phyloP scores from a whole-genome alignment of 2,797 vertebrate species.

The Tragopan temminckii region DNA sequence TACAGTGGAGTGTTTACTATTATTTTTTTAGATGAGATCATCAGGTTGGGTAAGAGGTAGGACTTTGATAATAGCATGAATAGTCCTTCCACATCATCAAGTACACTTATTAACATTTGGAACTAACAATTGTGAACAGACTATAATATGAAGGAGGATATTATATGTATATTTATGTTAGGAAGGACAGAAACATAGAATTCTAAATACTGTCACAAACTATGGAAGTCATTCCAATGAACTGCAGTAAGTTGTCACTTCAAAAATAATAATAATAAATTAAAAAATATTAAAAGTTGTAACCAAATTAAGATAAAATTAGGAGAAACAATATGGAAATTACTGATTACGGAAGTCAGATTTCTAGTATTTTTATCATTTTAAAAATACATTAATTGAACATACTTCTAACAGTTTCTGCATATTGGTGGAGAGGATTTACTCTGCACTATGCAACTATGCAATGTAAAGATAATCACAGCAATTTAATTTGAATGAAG shows the following conservation, averaged over 20 bases:
- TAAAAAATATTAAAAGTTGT: not conserved
- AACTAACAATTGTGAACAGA: not conserved
- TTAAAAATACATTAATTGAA: not conserved
- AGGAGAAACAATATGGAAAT: not conserved
- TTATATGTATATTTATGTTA: not conserved
- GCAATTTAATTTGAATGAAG: not conserved
- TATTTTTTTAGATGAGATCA: not conserved
- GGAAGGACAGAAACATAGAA: not conserved
- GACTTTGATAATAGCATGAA: not conserved
- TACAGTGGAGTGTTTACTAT: not conserved
- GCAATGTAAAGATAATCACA: not conserved
- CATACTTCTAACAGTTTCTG: not conserved
- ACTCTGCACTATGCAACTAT: not conserved
- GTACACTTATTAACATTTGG: not conserved
- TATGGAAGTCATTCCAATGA: not conserved
- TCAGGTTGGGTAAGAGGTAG: not conserved
- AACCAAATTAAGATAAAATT: not conserved
- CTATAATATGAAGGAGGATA: not conserved
- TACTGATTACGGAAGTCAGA: not conserved
- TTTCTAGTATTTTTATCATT: not conserved
- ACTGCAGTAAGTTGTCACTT: not conserved
- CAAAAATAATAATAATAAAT: not conserved
- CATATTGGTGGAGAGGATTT: not conserved
- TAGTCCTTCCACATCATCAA: not conserved
- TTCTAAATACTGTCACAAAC: not conserved